Conservation (phyloP, 1,140 invertebrate species). For the Galleria mellonella region DNA sequence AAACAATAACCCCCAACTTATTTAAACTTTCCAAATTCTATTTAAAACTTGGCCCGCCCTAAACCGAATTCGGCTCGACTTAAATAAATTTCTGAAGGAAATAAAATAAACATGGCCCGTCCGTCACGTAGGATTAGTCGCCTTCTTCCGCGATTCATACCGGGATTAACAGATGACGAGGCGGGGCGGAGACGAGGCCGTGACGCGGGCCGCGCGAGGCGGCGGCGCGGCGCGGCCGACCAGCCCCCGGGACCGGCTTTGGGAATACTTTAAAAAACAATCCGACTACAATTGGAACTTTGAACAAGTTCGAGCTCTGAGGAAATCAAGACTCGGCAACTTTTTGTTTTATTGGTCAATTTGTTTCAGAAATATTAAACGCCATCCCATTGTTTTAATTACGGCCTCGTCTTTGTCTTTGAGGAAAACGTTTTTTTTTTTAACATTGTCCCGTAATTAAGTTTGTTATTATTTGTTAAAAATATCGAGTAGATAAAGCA, state of each 20-base stretch:
- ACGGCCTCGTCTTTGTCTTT: not conserved
- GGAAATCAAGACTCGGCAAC: conserved; percentile 50
- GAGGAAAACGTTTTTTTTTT: conserved; percentile 12
- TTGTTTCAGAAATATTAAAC: conserved; percentile 44
- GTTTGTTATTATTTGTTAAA: conserved; percentile 2
- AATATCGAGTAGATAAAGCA: too few relatives aligned
- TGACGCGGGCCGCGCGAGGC: not conserved
- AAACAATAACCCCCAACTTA: conserved; percentile 15
- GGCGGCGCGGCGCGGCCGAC: not conserved
- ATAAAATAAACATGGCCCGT: conserved; percentile 36
- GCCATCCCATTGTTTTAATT: conserved; percentile 7
- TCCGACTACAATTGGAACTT: conserved; percentile 41
- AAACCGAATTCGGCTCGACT: conserved; percentile 10
- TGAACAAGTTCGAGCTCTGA: conserved; percentile 34
- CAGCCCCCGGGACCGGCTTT: conserved; percentile 3
- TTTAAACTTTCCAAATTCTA: conserved; percentile 34
- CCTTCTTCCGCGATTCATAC: conserved; percentile 12
- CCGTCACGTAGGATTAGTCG: conserved; percentile 30
- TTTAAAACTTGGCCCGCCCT: conserved; percentile 27
- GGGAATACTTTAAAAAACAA: conserved; percentile 53
- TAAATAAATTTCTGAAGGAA: conserved; percentile 24
- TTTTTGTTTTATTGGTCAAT: conserved; percentile 59
- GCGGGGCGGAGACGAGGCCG: conserved; percentile 11
- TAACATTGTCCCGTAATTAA: too few relatives aligned
- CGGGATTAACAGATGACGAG: conserved; percentile 35